Evolutionary conservation across 2,888 invertebrate species (phyloP).

Genomic region (Leptopilina drosophilae): DNA sequence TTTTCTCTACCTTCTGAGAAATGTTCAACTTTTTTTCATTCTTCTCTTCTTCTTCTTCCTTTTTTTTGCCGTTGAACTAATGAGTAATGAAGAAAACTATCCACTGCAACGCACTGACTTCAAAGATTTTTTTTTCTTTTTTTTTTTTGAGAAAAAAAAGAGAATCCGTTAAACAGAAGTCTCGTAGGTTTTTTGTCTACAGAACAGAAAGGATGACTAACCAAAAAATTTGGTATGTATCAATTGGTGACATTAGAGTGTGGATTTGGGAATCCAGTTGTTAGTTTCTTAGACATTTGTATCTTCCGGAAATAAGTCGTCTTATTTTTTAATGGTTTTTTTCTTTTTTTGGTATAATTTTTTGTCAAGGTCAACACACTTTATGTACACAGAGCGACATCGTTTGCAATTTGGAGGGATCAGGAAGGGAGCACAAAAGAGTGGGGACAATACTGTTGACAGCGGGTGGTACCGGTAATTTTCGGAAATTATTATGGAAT

Average conservation of each 20-base stretch:
- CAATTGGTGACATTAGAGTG: not conserved
- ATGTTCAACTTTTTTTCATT: conserved; percentile 5
- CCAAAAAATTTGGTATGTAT: not conserved
- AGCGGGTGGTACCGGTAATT: conserved; percentile 48
- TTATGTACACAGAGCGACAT: not conserved
- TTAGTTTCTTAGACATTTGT: conserved; percentile 12
- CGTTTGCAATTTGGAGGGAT: not conserved
- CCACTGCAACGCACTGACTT: conserved; percentile 13
- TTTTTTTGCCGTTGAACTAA: conserved; percentile 8
- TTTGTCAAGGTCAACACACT: not conserved
- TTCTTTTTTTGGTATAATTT: not conserved
- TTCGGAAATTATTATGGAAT: conserved; percentile 51
- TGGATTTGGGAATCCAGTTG: conserved; percentile 3
- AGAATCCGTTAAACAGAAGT: conserved; percentile 24
- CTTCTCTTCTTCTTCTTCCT: too few relatives aligned
- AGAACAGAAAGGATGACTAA: not conserved
- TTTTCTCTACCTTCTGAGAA: conserved; percentile 26
- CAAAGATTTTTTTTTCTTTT: not conserved
- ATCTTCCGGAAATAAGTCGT: conserved; percentile 28
- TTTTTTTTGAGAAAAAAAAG: conserved; percentile 12
- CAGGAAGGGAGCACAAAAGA: conserved; percentile 30
- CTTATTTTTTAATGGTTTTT: not conserved
- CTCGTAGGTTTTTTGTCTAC: not conserved
- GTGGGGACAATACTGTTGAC: conserved; percentile 18
- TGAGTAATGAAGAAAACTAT: conserved; percentile 33